Percentiles rank a stretch among this genome's conserved stretches.
Evolutionary conservation across 2,113 vertebrate genomes (phyloP).

Genomic region (Tretioscincus oriximinensis): DNA sequence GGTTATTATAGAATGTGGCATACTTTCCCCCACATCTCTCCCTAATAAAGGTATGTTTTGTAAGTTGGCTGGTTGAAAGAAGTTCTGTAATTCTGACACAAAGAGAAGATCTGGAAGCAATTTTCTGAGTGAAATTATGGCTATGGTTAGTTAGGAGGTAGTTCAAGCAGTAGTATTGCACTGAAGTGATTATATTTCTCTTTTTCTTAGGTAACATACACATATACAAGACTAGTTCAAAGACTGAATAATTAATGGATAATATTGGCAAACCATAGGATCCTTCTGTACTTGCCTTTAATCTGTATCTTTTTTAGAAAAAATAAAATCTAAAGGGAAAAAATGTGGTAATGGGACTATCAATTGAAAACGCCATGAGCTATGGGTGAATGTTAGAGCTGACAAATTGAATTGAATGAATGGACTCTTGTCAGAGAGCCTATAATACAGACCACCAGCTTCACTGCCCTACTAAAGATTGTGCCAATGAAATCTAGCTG

Average conservation of each 20-base stretch:
- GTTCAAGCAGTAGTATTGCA: background rate
- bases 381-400: fast-evolving
- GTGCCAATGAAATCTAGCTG: fast-evolving
- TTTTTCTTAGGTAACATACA: background rate
- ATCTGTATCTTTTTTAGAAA: background rate
- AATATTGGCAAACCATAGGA: background rate
- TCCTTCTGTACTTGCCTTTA: too few species aligned
- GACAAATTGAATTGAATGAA: fast-evolving
- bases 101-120: background rate
- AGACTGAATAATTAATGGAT: background rate
- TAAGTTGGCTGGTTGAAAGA: background rate
- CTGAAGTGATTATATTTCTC: background rate
- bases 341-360: background rate
- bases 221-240: background rate
- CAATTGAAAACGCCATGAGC: background rate
- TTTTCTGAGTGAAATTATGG: background rate
- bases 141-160: background rate
- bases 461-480: fast-evolving
- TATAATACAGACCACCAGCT: background rate
- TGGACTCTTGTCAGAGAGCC: background rate
- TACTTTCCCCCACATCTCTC: background rate
- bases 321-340: background rate
- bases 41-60: background rate
- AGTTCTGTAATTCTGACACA: background rate
- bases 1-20: background rate